Evolutionary conservation across 2,113 vertebrate species (phyloP).

Genomic region (Sebastes fasciatus): DNA sequence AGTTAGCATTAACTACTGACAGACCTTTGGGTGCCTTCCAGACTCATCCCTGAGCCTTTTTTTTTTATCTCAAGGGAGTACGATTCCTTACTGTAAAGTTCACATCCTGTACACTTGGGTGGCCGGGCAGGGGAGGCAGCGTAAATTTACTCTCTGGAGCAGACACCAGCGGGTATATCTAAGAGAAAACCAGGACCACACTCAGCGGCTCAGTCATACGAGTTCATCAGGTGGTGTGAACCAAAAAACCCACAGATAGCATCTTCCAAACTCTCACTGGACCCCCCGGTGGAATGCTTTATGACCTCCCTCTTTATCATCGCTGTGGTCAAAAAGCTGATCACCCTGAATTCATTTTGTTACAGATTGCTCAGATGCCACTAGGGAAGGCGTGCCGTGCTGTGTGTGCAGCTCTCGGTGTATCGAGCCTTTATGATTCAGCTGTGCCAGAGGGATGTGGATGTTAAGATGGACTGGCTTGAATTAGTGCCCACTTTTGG

Average conservation of each 20-base stretch:
- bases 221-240: constrained; percentile 55
- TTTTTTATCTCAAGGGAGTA: constrained; percentile 58
- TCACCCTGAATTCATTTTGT: neutral
- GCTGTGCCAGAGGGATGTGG: constrained; percentile 30
- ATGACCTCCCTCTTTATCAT: constrained; percentile 38
- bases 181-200: constrained; percentile 57
- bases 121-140: constrained; percentile 54
- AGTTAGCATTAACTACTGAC: constrained; percentile 74
- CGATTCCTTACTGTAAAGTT: constrained; percentile 59
- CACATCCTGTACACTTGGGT: constrained; percentile 81
- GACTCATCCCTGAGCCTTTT: constrained; percentile 60
- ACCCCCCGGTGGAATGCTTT: constrained; percentile 22
- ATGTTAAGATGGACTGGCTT: constrained; percentile 45
- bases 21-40: constrained; percentile 77
- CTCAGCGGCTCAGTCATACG: constrained; percentile 22
- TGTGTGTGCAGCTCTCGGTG: neutral
- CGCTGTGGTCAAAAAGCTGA: neutral
- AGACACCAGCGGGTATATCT: constrained; percentile 39
- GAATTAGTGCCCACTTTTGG: constrained; percentile 50
- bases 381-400: neutral
- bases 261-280: constrained; percentile 2
- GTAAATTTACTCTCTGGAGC: constrained; percentile 32
- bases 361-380: constrained; percentile 12
- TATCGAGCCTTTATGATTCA: constrained; percentile 49
- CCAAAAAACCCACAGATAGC: constrained; percentile 18